Conservation (phyloP, 2,888 invertebrate genomes). For the Calameuta filiformis region DNA sequence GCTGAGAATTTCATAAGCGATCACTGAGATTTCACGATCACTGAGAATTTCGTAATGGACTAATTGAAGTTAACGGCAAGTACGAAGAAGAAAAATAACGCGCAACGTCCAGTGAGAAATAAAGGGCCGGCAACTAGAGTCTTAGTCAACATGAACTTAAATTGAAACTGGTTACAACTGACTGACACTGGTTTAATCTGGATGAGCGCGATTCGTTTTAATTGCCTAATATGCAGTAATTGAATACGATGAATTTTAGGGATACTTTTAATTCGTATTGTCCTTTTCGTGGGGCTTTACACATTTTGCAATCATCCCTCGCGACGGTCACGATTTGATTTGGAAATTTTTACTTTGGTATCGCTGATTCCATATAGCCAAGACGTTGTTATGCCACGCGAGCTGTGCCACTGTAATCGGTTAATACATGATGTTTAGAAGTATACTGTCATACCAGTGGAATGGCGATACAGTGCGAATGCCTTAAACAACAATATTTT, state of each 20-base stretch:
- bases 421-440: not conserved
- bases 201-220: slow-evolving; percentile 24
- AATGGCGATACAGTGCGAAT: not conserved
- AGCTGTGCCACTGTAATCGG: not conserved
- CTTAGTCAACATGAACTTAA: slow-evolving; percentile 28
- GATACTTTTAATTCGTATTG: slow-evolving; percentile 26
- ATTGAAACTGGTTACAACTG: slow-evolving; percentile 62
- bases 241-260: slow-evolving; percentile 35
- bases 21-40: not conserved
- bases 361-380: not conserved
- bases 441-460: not conserved
- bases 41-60: slow-evolving; percentile 35
- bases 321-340: not conserved
- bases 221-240: slow-evolving; percentile 40
- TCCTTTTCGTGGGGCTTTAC: not conserved
- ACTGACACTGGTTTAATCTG: slow-evolving; percentile 46
- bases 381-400: not conserved
- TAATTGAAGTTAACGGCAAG: slow-evolving; percentile 36
- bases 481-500: not conserved
- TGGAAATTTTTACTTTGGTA: not conserved
- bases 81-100: slow-evolving; percentile 1
- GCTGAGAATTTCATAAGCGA: not conserved
- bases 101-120: not conserved
- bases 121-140: slow-evolving; percentile 26
- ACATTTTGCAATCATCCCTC: not conserved